These are phyloP conservation scores for Hydrotaea cyrtoneurina DNA, from an alignment of 2,888 invertebrate genomes.

Conservation along the genomic window DNA sequence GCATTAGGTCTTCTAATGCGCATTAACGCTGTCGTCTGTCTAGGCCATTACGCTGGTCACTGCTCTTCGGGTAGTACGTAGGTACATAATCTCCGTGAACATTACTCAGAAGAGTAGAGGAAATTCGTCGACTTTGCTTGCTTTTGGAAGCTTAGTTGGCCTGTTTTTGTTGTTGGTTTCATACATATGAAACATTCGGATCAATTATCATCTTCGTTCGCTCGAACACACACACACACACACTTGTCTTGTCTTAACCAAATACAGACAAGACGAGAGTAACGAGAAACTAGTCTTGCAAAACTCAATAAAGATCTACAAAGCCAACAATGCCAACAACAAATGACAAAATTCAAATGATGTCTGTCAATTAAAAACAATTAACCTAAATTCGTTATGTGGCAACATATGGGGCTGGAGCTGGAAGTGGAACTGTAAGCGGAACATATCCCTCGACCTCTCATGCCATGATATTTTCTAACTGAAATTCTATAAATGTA, in stretches of 20 bases:
- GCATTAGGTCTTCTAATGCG: no score
- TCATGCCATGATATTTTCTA: neutral
- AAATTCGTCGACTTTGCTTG: neutral
- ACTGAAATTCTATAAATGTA: neutral
- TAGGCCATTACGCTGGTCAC: no score
- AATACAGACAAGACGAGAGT: constrained; percentile 23
- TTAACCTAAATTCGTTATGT: constrained; percentile 48
- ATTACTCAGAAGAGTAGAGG: no score
- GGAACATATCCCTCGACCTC: neutral
- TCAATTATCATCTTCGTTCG: constrained; percentile 41
- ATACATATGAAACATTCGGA: neutral
- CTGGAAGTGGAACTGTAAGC: neutral
- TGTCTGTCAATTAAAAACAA: constrained; percentile 53
- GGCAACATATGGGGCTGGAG: neutral
- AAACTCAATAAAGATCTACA: constrained; percentile 40
- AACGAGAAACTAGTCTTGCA: neutral
- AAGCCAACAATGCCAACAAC: neutral
- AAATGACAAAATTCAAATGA: constrained; percentile 38
- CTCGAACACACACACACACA: constrained; percentile 46
- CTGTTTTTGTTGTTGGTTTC: neutral
- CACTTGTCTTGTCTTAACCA: constrained; percentile 50
- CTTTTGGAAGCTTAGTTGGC: neutral
- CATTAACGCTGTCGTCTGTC: no score
- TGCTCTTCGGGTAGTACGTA: no score
- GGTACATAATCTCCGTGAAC: no score